Conservation (phyloP, 2,797 vertebrate genomes). For the Myotis pilosus region DNA sequence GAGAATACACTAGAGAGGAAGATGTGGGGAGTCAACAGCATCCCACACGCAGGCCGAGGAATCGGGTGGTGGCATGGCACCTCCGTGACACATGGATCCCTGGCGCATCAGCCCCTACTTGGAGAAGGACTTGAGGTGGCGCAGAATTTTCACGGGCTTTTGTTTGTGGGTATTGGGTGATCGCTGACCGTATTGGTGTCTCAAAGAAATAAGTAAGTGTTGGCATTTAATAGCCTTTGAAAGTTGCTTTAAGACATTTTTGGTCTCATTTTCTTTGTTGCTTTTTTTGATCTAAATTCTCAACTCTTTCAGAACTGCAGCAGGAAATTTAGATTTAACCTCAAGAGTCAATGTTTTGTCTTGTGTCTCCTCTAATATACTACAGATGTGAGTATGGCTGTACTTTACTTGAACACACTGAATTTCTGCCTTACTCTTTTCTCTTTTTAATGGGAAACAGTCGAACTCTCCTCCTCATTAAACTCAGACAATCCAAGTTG, state of each 20-base stretch:
- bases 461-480: slow-evolving; percentile 74
- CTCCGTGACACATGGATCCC: neutral
- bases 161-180: slow-evolving; percentile 76
- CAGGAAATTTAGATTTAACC: slow-evolving; percentile 88
- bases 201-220: slow-evolving; percentile 81
- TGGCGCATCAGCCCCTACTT: neutral
- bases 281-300: slow-evolving; percentile 83
- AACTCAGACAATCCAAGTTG: slow-evolving; percentile 76
- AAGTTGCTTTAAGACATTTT: slow-evolving; percentile 79
- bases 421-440: slow-evolving; percentile 74
- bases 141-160: slow-evolving; percentile 46
- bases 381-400: slow-evolving; percentile 85
- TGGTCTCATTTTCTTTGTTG: slow-evolving; percentile 76
- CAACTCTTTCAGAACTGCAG: slow-evolving; percentile 81
- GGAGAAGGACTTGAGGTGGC: slow-evolving; percentile 59
- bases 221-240: slow-evolving; percentile 77
- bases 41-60: neutral
- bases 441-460: slow-evolving; percentile 84
- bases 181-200: slow-evolving; percentile 74
- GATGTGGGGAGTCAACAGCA: neutral
- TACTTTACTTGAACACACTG: slow-evolving; percentile 81
- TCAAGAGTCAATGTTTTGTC: slow-evolving; percentile 86
- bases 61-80: neutral
- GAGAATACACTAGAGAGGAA: slow-evolving; percentile 13
- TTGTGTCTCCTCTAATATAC: slow-evolving; percentile 85